These are phyloP conservation scores for Ctenosaura bakeri DNA, from an alignment of 2,797 vertebrate species.

Conservation along the genomic window DNA sequence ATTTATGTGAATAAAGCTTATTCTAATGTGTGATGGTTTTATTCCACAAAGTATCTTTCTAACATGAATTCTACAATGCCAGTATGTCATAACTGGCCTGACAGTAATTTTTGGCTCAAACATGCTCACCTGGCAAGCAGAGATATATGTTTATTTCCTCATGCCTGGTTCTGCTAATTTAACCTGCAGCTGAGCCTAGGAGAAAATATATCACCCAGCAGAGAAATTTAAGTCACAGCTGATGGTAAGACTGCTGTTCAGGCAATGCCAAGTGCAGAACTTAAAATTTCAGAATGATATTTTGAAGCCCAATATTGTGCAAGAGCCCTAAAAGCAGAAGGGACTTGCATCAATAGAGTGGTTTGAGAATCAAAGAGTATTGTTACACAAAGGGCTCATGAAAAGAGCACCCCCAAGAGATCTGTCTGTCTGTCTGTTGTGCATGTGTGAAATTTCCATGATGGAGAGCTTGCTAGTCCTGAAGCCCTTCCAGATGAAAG, in stretches of 20 bases:
- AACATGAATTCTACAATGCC: neutral
- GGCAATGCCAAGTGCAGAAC: neutral
- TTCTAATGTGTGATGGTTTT: neutral
- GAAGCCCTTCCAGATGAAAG: too few relatives aligned
- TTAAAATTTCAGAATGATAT: neutral
- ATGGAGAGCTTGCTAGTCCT: neutral
- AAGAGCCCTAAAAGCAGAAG: neutral
- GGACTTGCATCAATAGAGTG: neutral
- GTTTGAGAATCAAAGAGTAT: neutral
- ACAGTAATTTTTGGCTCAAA: neutral
- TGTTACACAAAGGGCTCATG: neutral
- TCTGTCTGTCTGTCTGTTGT: too few relatives aligned
- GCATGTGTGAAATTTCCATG: too few relatives aligned
- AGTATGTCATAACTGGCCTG: neutral
- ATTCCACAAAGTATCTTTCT: neutral
- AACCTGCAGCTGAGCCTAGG: accelerated
- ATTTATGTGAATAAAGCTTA: neutral
- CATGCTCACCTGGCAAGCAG: neutral
- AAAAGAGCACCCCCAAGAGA: too few relatives aligned
- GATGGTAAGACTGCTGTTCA: neutral
- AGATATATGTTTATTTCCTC: neutral
- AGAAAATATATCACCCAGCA: neutral
- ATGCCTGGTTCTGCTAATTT: too few relatives aligned
- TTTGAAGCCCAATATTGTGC: neutral
- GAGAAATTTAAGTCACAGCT: neutral